Percentiles rank a stretch among this genome's conserved stretches.
Conservation (phyloP, 2,888 invertebrate genomes). For the Xiphydria camelus region DNA sequence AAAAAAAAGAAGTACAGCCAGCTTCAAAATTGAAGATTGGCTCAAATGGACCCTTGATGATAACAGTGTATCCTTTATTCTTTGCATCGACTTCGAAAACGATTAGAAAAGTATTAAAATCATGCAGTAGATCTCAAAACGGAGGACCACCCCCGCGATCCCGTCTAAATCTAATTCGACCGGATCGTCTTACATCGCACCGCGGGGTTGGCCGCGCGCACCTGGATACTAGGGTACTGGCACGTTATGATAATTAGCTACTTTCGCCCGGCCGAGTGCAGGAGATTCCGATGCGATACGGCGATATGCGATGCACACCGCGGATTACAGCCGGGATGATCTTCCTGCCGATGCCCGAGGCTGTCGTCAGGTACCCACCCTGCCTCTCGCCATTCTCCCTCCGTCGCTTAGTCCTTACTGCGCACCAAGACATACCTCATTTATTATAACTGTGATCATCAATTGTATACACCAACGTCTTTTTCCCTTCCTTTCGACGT, state of each 20-base stretch:
- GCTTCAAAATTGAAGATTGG: no score
- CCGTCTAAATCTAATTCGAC: no score
- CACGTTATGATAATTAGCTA: slow-evolving; percentile 56
- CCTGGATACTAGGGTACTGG: slow-evolving; percentile 46
- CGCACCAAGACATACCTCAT: slow-evolving; percentile 52
- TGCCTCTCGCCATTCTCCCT: slow-evolving; percentile 30
- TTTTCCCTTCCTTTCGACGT: slow-evolving; percentile 19
- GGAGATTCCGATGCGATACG: slow-evolving; percentile 56
- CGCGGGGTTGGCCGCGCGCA: slow-evolving; percentile 42
- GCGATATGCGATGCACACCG: slow-evolving; percentile 56
- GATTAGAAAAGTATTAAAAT: no score
- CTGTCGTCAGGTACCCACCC: slow-evolving; percentile 53
- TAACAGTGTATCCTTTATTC: no score
- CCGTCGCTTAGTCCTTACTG: neutral
- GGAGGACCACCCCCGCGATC: no score
- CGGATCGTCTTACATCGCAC: no score
- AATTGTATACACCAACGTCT: slow-evolving; percentile 53
- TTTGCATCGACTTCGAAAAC: no score
- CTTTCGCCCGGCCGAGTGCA: slow-evolving; percentile 37
- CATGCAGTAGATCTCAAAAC: no score
- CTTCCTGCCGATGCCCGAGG: slow-evolving; percentile 49
- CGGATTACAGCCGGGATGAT: slow-evolving; percentile 55
- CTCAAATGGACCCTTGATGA: no score
- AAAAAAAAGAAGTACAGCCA: no score
- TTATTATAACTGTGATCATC: slow-evolving; percentile 58